Percentiles rank a stretch among this genome's conserved stretches.
These are phyloP conservation scores for Odontocolon sp. DNA, from an alignment of 2,888 invertebrate genomes.

Conservation along the genomic window DNA sequence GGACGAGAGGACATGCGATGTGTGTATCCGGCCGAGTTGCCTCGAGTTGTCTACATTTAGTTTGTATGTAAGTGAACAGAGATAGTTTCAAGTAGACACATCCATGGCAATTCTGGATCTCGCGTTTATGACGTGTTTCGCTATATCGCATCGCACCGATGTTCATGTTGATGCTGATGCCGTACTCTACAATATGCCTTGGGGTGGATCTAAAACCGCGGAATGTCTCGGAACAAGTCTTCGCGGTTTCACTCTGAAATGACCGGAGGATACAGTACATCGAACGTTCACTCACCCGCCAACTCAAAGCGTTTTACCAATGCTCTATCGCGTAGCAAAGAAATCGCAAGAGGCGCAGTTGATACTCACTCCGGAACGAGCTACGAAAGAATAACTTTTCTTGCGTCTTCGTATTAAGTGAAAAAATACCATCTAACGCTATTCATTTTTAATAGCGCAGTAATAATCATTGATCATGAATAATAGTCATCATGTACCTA, in stretches of 20 bases:
- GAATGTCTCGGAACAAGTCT: conserved; percentile 68
- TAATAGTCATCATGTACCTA: conserved; percentile 6
- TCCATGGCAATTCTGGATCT: conserved; percentile 43
- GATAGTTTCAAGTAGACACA: conserved; percentile 53
- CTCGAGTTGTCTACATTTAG: neutral
- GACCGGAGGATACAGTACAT: conserved; percentile 21
- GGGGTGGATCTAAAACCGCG: conserved; percentile 67
- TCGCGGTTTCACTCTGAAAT: conserved; percentile 62
- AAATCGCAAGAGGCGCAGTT: conserved; percentile 16
- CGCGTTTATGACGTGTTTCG: conserved; percentile 60
- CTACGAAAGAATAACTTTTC: conserved; percentile 35
- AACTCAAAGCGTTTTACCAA: conserved; percentile 51
- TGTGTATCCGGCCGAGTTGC: conserved; percentile 24
- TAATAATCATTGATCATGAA: conserved; percentile 42
- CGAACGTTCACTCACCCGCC: conserved; percentile 56
- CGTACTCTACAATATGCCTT: conserved; percentile 14
- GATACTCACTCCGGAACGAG: conserved; percentile 23
- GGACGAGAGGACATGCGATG: conserved; percentile 22
- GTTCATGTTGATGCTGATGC: neutral
- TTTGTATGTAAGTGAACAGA: conserved; percentile 47
- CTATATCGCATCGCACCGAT: conserved; percentile 30
- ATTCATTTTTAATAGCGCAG: conserved; percentile 41
- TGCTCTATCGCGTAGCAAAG: neutral
- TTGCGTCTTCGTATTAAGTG: neutral
- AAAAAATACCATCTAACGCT: too few species aligned